Evolutionary conservation across 1,140 invertebrate species (phyloP), one percentile per base, ranked within the genome.

Genomic region (Cherax destructor): DNA sequence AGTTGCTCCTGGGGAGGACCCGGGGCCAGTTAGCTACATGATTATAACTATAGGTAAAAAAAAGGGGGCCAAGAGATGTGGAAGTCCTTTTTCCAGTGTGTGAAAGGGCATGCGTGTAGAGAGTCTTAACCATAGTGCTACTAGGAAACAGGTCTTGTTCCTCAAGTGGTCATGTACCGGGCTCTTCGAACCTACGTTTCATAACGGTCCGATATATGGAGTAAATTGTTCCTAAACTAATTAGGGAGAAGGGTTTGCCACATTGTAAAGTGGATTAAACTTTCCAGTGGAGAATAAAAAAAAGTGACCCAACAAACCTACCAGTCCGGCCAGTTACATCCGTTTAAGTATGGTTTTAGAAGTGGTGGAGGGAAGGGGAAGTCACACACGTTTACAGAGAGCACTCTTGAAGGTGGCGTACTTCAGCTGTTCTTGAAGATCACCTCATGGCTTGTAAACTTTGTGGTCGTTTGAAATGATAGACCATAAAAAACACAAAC

Each of bases 1-100:
- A 95, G 93, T 93, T 95, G 95, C 93, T 95, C 95, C 95, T 95
- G 93, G 88, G 86, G 72, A 85, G 41, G 72, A 30, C 76, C 81
- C 74, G 24, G 86, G 24, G 24, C 47, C 72, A 84, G 72, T 83
- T 74, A 91, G 59, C 21, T 92, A 95, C 95, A 94, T 95, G 93
- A 65, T 56, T 59, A 41, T 56, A 10, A 56, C 41, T 88, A 94
- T 11, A n/a, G 77, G 11, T 5, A 65, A 9, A 13, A 41, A 83
- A 41, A 16, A 56, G 21, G n/a, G 61, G 41, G 61, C 41, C 21
- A 69, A 69, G n/a, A 69, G 41, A 61, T 49, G n/a, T 24, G 81
- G 84, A 74, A 86, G 84, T 86, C 84, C 84, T 86, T 77, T 77
- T 86, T 79, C 83, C 65, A 76, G 74, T 56, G 59, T 52, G 52